Base-by-base conservation (phyloP, 1,140 invertebrate genomes). In the Diachasma alloeum region DNA sequence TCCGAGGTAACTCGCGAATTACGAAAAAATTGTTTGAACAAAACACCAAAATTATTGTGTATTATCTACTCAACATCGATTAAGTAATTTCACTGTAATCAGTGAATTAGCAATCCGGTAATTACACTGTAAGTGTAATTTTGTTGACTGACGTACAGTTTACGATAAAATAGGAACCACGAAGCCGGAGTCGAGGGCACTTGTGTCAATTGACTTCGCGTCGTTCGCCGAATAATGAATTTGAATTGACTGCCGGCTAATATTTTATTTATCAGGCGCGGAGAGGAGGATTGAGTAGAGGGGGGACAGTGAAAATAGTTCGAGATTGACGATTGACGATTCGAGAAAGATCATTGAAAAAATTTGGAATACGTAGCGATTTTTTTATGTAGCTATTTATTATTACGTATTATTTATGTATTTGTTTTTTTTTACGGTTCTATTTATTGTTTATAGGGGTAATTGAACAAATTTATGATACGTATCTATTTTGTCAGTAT, bases 201-300 rank as follows among this genome's bases (percentile, higher is more conserved):
- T 80, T 81, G 72, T 81, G 79, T 78, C 68, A 66, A 77, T 66
- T 79, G 75, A n/a, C 56, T 46, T 74, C 36, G 26, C 67, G 31
- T 72, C 42, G 19, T 17, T 83, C 74, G 72, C 80, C 77, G 84
- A 87, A 85, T 85, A 87, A 84, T 87, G 82, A 84, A 84, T 86
- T 84, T 83, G 81, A 83, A 87, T 84, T 78, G 81, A 83, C 74
- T 75, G 78, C 81, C 80, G 79, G 79, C 81, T 83, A 85, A 86
- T 87, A 86, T 85, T 88, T 88, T 87, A 85, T 85, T 87, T 86
- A 87, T 87, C 85, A 81, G 76, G 67, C 10, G 31, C 15, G 46
- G 9, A 59, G 42, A 48, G 44, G 73, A 63, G 63, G 63, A 13
- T 46, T 4, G 36, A 48, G 37, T 5, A 63, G 44, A 59, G 10